A percentile compares a stretch with the other conserved stretches of the same genome.
phyloP scores from a whole-genome alignment of 1,140 invertebrate genomes.

The Diabrotica undecimpunctata region DNA sequence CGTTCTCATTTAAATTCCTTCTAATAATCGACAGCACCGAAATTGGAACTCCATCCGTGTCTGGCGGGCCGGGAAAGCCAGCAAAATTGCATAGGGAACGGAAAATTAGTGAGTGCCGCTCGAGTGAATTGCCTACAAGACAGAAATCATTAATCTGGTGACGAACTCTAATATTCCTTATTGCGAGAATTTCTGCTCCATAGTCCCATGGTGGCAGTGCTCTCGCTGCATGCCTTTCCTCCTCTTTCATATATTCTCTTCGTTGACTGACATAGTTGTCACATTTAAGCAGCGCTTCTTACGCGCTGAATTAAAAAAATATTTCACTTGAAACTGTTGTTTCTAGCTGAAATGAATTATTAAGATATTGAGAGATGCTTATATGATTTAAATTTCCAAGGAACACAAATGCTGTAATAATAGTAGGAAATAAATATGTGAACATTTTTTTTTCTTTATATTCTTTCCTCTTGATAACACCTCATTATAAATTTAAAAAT shows the following conservation, averaged over 20 bases:
- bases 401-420: too few species aligned
- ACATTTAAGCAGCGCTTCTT: not conserved
- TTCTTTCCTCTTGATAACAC: too few species aligned
- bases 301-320: too few species aligned
- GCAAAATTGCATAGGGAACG: slow-evolving; percentile 7
- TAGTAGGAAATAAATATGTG: too few species aligned
- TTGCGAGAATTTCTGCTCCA: slow-evolving; percentile 12
- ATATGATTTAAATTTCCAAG: too few species aligned
- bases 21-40: not conserved
- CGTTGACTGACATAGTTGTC: not conserved
- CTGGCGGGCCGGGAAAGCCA: not conserved
- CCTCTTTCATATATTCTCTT: slow-evolving; percentile 2
- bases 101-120: slow-evolving; percentile 15
- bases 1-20: not conserved
- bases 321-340: too few species aligned
- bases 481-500: too few species aligned
- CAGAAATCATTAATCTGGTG: slow-evolving; percentile 34
- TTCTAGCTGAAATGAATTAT: too few species aligned
- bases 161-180: slow-evolving; percentile 30
- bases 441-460: too few species aligned
- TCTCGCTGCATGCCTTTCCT: not conserved
- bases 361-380: too few species aligned
- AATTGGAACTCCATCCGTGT: not conserved
- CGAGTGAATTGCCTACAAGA: slow-evolving; percentile 29
- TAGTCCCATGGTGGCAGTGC: not conserved